phyloP scores from a whole-genome alignment of 2,113 vertebrate species.

The Hyaena hyaena region DNA sequence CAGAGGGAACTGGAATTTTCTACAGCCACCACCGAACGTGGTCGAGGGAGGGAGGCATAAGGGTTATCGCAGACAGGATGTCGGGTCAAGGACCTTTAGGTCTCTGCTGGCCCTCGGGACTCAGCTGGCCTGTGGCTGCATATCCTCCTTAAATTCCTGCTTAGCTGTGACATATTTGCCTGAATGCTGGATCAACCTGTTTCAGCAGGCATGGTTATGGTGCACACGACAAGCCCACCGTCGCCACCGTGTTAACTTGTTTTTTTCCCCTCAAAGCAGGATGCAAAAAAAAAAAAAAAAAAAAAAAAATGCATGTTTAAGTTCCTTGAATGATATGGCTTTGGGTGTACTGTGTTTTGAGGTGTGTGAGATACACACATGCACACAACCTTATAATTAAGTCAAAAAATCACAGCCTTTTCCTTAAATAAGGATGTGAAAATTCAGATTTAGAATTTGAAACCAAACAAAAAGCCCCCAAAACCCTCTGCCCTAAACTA shows the following conservation, averaged over 20 bases:
- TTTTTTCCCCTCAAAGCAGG: neutral
- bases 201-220: fast-evolving
- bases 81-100: neutral
- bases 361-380: neutral
- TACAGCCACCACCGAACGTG: fast-evolving
- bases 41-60: neutral
- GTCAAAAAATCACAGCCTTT: neutral
- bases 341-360: neutral
- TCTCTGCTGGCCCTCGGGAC: neutral
- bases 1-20: neutral
- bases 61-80: neutral
- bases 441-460: neutral
- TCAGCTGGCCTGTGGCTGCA: neutral
- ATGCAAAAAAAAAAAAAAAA: neutral
- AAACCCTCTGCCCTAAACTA: neutral
- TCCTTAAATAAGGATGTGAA: constrained; percentile 17
- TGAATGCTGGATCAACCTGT: neutral
- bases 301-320: neutral
- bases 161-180: neutral
- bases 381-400: neutral
- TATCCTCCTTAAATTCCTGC: neutral
- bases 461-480: neutral
- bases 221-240: neutral
- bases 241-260: neutral
- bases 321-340: neutral